Evolutionary conservation across 1,140 invertebrate species (phyloP), one percentile per base, ranked within the genome.

Genomic region (Sminthurinus signatus): DNA sequence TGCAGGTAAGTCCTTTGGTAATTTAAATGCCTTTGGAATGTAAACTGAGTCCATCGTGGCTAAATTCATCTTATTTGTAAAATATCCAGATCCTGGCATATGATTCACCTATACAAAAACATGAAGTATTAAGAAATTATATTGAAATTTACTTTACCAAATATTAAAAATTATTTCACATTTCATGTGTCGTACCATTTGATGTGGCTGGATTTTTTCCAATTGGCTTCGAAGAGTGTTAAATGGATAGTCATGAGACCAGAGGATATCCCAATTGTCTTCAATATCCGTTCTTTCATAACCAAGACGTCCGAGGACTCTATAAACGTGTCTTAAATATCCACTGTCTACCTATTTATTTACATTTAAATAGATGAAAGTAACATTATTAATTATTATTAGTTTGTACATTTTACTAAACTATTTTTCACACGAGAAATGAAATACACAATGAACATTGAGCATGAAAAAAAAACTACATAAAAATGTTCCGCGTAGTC

Each of bases 241-340:
- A 74, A 95, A 96, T 2, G 93, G 93, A 77, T 93, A 97, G 73
- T 94, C 89, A 76, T 96, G 91, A 1, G 91, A 85, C 94, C 94
- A 98, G 4, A 97, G 75, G 2, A 96, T 78, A 74, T 88, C 84
- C 91, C 92, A 96, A 10, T 81, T 75, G 60, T 84, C 71, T 14
- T n/a, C 48, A 19, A 70, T 81, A 5, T 77, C 78, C 14, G 80
- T 81, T 60, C 83, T 76, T 56, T 82, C 75, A 73, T 85, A 93
- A 0, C 91, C 90, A 10, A 90, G 75, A 69, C 84, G 78, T 8
- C 86, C 77, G 59, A 95, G 78, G 14, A 91, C 84, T 4, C 81
- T 79, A 69, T 85, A 83, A 0, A 94, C 87, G 76, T 94, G 90
- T 68, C 84, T 85, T 28, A 94, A 78, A 72, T 90, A 82, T 1